Conservation (phyloP, 2,797 vertebrate genomes). For the Limnodromus scolopaceus region DNA sequence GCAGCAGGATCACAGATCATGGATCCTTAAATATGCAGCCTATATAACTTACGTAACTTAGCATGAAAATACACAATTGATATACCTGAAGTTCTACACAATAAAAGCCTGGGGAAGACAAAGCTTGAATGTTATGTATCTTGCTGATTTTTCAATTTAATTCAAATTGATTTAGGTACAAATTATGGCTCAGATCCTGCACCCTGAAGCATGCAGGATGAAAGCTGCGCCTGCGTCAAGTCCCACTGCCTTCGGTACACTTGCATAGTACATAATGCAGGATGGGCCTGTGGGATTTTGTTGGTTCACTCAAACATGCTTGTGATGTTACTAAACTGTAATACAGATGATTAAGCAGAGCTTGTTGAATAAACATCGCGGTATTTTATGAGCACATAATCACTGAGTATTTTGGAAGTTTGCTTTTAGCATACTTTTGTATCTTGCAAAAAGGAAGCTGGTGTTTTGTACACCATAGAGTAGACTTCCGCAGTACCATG, state of each 20-base stretch:
- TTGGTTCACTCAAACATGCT: not conserved
- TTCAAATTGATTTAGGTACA: not conserved
- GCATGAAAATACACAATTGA: not conserved
- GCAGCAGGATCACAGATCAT: not conserved
- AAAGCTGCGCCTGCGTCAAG: not conserved
- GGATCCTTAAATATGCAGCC: not conserved
- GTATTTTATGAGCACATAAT: not conserved
- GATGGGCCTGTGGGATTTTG: not conserved
- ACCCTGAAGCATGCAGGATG: not conserved
- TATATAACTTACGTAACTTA: slow-evolving; percentile 28
- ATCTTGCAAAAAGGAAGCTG: not conserved
- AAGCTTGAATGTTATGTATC: not conserved
- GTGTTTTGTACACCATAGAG: not conserved
- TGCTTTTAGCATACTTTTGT: not conserved
- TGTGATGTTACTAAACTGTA: not conserved
- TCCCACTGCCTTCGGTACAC: not conserved
- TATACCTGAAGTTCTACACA: not conserved
- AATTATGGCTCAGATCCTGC: not conserved
- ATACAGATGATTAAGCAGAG: not conserved
- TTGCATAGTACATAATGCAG: not conserved
- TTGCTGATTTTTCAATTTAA: not conserved
- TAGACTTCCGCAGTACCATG: slow-evolving; percentile 14
- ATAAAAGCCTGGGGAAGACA: not conserved
- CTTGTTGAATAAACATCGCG: not conserved
- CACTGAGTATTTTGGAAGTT: not conserved